These are phyloP conservation scores for Alouatta palliata DNA, from an alignment of 2,113 vertebrate species.

Conservation along the genomic window DNA sequence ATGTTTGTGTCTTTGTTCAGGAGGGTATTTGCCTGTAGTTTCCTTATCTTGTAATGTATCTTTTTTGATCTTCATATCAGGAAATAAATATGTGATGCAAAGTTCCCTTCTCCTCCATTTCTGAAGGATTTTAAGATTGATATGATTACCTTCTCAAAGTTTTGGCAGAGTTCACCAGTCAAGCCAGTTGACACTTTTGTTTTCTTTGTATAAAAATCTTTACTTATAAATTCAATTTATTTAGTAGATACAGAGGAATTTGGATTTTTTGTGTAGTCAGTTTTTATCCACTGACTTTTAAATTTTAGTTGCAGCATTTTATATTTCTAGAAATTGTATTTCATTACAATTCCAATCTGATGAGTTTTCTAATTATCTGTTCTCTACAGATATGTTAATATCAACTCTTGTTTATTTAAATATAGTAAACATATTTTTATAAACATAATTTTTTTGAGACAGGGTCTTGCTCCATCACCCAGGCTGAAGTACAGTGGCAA, in stretches of 20 bases:
- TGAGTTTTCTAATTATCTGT: neutral
- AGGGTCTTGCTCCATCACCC: too few relatives aligned
- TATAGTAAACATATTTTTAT: neutral
- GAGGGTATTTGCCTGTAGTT: neutral
- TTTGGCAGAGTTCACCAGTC: neutral
- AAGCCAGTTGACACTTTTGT: neutral
- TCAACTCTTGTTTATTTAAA: neutral
- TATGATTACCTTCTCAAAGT: neutral
- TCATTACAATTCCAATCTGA: neutral
- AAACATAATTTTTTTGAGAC: neutral
- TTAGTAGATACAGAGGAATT: neutral
- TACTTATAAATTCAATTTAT: neutral
- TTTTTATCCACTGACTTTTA: neutral
- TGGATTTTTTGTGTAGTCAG: neutral
- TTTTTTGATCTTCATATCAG: neutral
- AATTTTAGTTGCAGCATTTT: neutral
- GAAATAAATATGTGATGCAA: neutral
- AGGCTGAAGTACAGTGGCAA: too few relatives aligned
- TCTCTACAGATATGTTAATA: neutral
- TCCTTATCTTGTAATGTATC: neutral
- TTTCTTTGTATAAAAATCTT: neutral
- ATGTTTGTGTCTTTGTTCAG: neutral
- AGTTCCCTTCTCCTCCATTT: neutral
- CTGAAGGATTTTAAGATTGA: neutral
- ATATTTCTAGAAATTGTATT: slow-evolving; percentile 1